These are phyloP conservation scores for Chrysomela aeneicollis DNA, from an alignment of 2,888 invertebrate species.

Conservation along the genomic window DNA sequence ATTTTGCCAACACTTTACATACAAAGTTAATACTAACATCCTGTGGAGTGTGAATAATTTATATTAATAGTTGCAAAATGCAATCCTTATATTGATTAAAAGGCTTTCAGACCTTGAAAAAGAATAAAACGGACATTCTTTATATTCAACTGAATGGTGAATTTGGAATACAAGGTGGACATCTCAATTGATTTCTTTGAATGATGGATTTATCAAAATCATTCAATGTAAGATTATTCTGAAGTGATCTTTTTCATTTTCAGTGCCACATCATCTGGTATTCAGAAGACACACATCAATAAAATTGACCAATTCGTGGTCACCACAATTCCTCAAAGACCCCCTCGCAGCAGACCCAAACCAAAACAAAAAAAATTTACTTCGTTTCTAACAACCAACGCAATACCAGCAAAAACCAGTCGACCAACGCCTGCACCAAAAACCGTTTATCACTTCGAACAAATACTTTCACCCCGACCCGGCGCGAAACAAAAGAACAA, in stretches of 20 bases:
- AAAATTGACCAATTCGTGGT: too few species aligned
- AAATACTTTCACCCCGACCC: slow-evolving; percentile 17
- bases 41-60: too few species aligned
- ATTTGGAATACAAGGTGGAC: too few species aligned
- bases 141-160: background rate
- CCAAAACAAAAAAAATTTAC: background rate
- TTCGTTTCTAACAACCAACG: background rate
- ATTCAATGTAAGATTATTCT: too few species aligned
- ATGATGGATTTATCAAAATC: too few species aligned
- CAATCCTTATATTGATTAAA: background rate
- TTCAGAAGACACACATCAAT: too few species aligned
- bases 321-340: background rate
- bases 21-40: too few species aligned
- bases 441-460: background rate
- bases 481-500: slow-evolving; percentile 8
- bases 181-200: too few species aligned
- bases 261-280: too few species aligned
- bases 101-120: background rate
- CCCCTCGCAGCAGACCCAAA: background rate
- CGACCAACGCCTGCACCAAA: too few species aligned
- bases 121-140: background rate
- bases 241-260: too few species aligned
- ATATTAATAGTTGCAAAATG: background rate
- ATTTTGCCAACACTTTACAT: too few species aligned
- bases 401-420: slow-evolving; percentile 8